Base-by-base conservation (phyloP, 1,140 invertebrate genomes). In the Drosophila nikananu region DNA sequence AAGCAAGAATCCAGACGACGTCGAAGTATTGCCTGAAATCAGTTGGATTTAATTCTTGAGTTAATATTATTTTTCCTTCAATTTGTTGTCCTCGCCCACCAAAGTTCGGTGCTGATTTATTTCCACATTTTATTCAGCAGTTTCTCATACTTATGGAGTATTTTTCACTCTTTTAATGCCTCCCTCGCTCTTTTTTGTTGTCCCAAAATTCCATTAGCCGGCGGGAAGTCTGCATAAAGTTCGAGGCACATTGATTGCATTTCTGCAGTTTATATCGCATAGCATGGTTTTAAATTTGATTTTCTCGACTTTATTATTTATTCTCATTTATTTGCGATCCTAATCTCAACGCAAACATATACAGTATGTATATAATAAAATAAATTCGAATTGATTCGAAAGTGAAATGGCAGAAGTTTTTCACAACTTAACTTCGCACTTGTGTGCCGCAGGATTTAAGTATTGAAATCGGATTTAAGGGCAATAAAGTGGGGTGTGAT, bases 161-260 rank as follows among this genome's bases (percentile, higher is more conserved):
- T 41, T 60, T 70, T 19, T 35, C 30, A 51, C 46, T 58, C 37
- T 25, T 48, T 35, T 37, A 25, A 62, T 61, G 19, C 27, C n/a
- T 44, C 21, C 19, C 12, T 30, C 23, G 41, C 25, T 60, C 25
- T 30, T 59, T n/a, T 55, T 23, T 58, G 35, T 10, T 59, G 64
- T 37, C 51, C 35, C 17, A 35, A 77, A 84, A 71, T 62, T 84
- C 72, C 81, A 84, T 83, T 83, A 84, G 77, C 48, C 46, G 59
- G 51, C 19, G 62, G 21, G 8, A 63, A 57, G 66, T 76, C 17
- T 52, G 52, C 27, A 80, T 66, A 61, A 84, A 81, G 62, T 77
- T 72, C 19, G 25, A 23, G n/a, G 13, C 21, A 35, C 32, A 23
- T 30, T 70, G 55, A 42, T 54, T 71, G 76, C 54, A 59, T n/a